Conservation (phyloP, 2,888 invertebrate genomes). For the Phaonia tiefii region DNA sequence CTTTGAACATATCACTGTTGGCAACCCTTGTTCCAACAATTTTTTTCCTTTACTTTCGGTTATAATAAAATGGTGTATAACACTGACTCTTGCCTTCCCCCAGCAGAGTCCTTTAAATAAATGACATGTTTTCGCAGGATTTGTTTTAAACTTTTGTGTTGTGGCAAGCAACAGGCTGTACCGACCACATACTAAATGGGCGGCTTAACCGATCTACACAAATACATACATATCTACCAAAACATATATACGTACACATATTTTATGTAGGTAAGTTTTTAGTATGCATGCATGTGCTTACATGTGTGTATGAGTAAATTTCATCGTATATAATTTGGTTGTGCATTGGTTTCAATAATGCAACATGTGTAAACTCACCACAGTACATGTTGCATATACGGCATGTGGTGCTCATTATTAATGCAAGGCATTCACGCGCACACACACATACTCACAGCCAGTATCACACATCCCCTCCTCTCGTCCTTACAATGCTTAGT, state of each 20-base stretch:
- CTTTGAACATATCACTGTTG: no score
- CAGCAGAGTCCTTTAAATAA: constrained; percentile 9
- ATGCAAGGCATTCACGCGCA: constrained; percentile 31
- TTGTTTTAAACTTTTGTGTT: constrained; percentile 5
- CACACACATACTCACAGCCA: constrained; percentile 8
- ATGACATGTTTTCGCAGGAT: constrained; percentile 6
- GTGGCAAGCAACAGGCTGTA: constrained; percentile 25
- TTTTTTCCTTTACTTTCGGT: no score
- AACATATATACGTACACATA: no score
- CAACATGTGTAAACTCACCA: constrained; percentile 44
- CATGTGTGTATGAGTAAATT: no score
- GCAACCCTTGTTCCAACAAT: no score
- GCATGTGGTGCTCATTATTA: constrained; percentile 49
- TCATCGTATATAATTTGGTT: no score
- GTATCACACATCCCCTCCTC: background rate
- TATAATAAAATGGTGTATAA: constrained; percentile 6
- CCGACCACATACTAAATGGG: background rate
- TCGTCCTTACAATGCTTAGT: background rate
- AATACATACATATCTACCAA: no score
- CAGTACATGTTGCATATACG: constrained; percentile 48
- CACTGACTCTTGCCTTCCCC: background rate
- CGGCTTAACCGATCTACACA: no score
- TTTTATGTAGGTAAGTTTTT: background rate
- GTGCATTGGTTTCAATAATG: constrained; percentile 47
- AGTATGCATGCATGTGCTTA: background rate